Conservation (phyloP, 2,113 vertebrate genomes). For the Delphinus delphis region DNA sequence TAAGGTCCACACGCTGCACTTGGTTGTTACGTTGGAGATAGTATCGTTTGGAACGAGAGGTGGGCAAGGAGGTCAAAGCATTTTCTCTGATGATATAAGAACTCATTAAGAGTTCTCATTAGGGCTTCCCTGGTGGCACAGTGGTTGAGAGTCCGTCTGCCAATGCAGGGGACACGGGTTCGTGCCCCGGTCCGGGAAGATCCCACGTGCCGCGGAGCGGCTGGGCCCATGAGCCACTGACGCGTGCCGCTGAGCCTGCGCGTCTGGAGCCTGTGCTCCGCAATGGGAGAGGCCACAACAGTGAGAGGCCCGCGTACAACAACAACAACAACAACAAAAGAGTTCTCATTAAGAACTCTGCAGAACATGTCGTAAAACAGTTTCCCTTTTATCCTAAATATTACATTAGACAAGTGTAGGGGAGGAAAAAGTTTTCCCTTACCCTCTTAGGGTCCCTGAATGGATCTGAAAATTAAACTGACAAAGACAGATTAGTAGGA, state of each 20-base stretch:
- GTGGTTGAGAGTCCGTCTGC: too few species aligned
- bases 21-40: neutral
- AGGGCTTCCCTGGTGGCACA: too few species aligned
- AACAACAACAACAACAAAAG: too few species aligned
- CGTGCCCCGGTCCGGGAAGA: too few species aligned
- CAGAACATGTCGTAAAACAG: neutral
- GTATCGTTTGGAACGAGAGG: neutral
- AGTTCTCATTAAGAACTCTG: neutral
- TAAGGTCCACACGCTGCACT: fast-evolving
- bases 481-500: neutral
- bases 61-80: neutral
- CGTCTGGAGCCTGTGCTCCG: too few species aligned
- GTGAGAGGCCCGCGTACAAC: too few species aligned
- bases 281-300: too few species aligned
- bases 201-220: too few species aligned
- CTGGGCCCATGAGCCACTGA: too few species aligned
- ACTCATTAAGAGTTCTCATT: neutral
- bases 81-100: neutral
- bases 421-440: neutral
- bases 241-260: too few species aligned
- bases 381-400: neutral
- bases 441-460: neutral
- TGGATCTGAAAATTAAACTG: neutral
- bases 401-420: neutral
- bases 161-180: fast-evolving